phyloP scores from a whole-genome alignment of 2,797 vertebrate species.

The Sebastes melanostomus region DNA sequence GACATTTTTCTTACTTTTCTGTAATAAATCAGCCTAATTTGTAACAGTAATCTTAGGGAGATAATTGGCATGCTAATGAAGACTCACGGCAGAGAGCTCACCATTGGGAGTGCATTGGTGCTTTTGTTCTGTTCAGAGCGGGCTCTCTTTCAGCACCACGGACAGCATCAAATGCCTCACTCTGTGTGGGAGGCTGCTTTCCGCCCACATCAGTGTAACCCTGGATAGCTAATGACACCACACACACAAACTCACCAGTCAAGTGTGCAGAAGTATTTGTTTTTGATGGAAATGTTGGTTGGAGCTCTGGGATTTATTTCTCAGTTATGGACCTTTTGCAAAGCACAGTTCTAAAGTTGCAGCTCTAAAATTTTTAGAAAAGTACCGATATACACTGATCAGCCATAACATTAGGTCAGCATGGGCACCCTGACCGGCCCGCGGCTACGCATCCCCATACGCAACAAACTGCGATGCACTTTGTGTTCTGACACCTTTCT shows the following conservation, averaged over 20 bases:
- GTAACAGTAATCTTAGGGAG: background rate
- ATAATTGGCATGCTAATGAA: background rate
- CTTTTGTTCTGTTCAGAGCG: background rate
- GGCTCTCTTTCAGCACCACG: constrained; percentile 65
- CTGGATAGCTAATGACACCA: background rate
- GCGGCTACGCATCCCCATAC: too few species aligned
- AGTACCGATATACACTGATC: background rate
- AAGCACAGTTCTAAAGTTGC: background rate
- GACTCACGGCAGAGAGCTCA: background rate
- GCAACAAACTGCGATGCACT: too few species aligned
- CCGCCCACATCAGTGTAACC: constrained; percentile 1
- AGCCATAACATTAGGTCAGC: too few species aligned
- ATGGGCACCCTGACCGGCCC: too few species aligned
- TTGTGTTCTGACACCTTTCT: too few species aligned
- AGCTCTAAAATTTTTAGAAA: background rate
- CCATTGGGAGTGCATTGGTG: background rate
- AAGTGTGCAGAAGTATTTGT: background rate
- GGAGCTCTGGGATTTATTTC: background rate
- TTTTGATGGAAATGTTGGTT: background rate
- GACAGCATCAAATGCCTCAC: constrained; percentile 50
- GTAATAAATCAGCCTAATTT: background rate
- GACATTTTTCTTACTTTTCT: background rate
- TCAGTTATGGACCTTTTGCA: background rate
- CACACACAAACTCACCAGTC: background rate
- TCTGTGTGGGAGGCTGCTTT: constrained; percentile 24